phyloP scores from a whole-genome alignment of 2,797 vertebrate species.

The Schizopygopsis pylzovi region DNA sequence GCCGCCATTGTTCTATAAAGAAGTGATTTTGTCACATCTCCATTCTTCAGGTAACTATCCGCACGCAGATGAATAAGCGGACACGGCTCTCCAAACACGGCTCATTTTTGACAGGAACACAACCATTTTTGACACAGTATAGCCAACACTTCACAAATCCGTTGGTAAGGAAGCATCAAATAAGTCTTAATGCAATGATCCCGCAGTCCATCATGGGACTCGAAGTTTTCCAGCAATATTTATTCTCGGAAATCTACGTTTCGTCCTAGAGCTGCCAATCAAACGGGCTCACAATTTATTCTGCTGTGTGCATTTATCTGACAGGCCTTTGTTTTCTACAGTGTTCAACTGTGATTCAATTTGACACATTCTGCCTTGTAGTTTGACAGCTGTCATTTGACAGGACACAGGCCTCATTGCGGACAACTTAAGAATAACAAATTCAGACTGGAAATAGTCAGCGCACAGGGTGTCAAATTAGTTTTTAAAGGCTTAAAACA shows the following conservation, averaged over 20 bases:
- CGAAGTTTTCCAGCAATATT: constrained; percentile 61
- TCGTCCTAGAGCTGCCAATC: constrained; percentile 60
- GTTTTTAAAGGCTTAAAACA: constrained; percentile 44
- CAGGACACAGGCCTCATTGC: constrained; percentile 55
- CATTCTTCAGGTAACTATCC: constrained; percentile 78
- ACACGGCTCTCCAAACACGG: constrained; percentile 77
- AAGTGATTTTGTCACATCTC: constrained; percentile 82
- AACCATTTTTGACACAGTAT: constrained; percentile 76
- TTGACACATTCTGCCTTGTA: constrained; percentile 59
- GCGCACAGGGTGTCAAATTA: constrained; percentile 15
- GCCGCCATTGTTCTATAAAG: constrained; percentile 84
- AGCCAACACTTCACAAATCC: constrained; percentile 71
- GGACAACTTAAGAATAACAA: constrained; percentile 51
- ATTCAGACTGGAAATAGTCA: constrained; percentile 41
- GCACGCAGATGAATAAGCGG: constrained; percentile 79
- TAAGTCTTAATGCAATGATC: constrained; percentile 71
- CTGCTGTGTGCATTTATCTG: constrained; percentile 61
- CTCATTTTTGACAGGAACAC: constrained; percentile 81
- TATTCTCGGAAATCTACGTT: constrained; percentile 59
- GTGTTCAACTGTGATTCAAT: constrained; percentile 64
- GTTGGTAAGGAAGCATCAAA: constrained; percentile 73
- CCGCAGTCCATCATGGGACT: constrained; percentile 58
- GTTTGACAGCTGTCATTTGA: constrained; percentile 65
- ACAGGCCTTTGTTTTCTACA: constrained; percentile 64
- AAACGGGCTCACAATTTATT: constrained; percentile 61